phyloP scores from a whole-genome alignment of 2,113 vertebrate species.

The Platycercus adscitus region DNA sequence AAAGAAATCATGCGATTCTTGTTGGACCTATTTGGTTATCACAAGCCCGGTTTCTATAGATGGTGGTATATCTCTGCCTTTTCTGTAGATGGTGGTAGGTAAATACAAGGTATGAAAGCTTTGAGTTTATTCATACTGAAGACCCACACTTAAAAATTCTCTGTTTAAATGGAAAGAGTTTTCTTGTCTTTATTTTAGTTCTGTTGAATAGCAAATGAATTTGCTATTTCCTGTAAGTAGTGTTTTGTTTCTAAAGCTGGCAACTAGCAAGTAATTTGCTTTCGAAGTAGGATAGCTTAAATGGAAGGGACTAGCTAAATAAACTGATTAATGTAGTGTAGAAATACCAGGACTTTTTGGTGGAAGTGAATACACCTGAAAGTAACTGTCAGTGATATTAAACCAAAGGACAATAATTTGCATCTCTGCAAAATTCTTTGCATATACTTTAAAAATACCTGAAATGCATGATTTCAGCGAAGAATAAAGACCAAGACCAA shows the following conservation, averaged over 20 bases:
- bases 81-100: neutral
- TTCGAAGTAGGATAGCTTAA: neutral
- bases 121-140: neutral
- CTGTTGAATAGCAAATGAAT: neutral
- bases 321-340: neutral
- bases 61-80: neutral
- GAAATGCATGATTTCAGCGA: neutral
- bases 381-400: neutral
- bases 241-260: neutral
- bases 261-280: neutral
- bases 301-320: neutral
- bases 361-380: neutral
- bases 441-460: neutral
- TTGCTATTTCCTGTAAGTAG: neutral
- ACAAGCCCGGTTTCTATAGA: neutral
- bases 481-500: neutral
- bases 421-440: neutral
- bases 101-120: neutral
- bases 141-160: neutral
- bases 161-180: neutral
- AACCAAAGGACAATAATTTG: neutral
- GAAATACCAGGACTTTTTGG: neutral
- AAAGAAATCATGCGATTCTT: neutral
- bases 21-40: neutral
- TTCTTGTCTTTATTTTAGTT: neutral